These are phyloP conservation scores for Falcaria lacertinaria DNA, from an alignment of 2,888 invertebrate species.

Conservation along the genomic window DNA sequence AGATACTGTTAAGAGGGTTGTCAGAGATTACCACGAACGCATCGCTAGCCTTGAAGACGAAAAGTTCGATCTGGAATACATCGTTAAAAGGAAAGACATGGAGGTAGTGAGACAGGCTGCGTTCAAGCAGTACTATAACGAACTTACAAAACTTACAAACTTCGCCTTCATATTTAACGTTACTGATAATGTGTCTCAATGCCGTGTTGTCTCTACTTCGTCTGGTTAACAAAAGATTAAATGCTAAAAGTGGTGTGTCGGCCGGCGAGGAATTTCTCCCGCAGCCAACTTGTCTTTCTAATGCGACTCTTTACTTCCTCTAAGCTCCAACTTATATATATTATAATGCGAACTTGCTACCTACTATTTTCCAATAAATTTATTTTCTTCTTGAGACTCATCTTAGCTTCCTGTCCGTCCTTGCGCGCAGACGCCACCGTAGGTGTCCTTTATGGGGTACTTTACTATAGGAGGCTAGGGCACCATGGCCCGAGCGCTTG, in stretches of 20 bases:
- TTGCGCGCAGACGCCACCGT: constrained; percentile 36
- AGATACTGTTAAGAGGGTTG: constrained; percentile 88
- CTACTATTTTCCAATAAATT: constrained; percentile 48
- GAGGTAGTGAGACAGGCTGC: constrained; percentile 88
- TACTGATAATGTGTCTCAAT: constrained; percentile 61
- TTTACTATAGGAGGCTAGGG: constrained; percentile 17
- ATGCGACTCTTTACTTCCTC: constrained; percentile 58
- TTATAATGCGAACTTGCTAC: constrained; percentile 47
- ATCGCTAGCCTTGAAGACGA: constrained; percentile 93
- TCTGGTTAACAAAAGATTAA: constrained; percentile 60
- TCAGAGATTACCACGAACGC: constrained; percentile 93
- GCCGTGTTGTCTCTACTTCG: constrained; percentile 65
- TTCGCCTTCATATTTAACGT: constrained; percentile 59
- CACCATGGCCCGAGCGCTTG: constrained; percentile 15
- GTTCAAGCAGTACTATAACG: constrained; percentile 52
- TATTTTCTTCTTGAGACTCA: constrained; percentile 54
- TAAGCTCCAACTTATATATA: constrained; percentile 57
- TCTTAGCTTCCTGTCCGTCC: constrained; percentile 53
- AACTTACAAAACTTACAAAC: constrained; percentile 69
- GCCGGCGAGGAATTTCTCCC: constrained; percentile 27
- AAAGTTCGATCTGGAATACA: constrained; percentile 99
- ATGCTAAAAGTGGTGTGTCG: constrained; percentile 45
- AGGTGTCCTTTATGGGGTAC: constrained; percentile 13
- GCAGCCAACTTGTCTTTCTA: constrained; percentile 52
- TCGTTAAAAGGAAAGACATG: constrained; percentile 98